Percentiles rank a stretch among this genome's conserved stretches.
These are phyloP conservation scores for Prosopocoilus inquinatus DNA, from an alignment of 2,888 invertebrate genomes.

Conservation along the genomic window DNA sequence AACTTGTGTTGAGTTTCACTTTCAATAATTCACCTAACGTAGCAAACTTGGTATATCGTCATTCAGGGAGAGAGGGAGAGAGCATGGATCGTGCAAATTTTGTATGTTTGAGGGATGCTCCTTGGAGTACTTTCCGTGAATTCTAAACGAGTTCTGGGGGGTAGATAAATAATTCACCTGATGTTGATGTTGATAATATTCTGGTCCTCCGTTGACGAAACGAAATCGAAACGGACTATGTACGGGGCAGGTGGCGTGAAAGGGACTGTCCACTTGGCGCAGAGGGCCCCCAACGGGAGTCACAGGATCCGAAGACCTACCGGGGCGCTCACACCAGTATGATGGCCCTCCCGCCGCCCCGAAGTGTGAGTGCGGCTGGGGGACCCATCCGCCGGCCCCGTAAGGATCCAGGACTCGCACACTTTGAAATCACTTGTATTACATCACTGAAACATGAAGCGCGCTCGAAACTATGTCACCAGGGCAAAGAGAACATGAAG, in stretches of 20 bases:
- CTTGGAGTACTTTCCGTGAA: no score
- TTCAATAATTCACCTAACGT: no score
- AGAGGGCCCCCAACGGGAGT: conserved; percentile 51
- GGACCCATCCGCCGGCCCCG: conserved; percentile 50
- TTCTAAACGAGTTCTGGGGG: no score
- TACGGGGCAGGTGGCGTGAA: conserved; percentile 65
- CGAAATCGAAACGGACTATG: conserved; percentile 72
- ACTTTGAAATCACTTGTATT: conserved; percentile 10
- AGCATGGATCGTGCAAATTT: no score
- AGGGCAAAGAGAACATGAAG: background rate
- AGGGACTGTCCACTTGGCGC: conserved; percentile 53
- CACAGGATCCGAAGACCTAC: conserved; percentile 54
- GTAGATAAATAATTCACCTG: conserved; percentile 4
- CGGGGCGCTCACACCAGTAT: conserved; percentile 45
- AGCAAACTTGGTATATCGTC: no score
- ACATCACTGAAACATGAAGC: no score
- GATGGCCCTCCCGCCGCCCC: conserved; percentile 40
- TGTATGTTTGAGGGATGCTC: no score
- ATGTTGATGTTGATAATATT: conserved; percentile 18
- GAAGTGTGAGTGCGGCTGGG: conserved; percentile 40
- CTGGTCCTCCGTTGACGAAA: conserved; percentile 54
- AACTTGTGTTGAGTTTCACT: no score
- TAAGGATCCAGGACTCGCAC: conserved; percentile 52
- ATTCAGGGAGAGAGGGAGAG: no score
- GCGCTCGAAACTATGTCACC: no score